Conservation (phyloP, 1,140 invertebrate species). For the Aleiodes sp. region DNA sequence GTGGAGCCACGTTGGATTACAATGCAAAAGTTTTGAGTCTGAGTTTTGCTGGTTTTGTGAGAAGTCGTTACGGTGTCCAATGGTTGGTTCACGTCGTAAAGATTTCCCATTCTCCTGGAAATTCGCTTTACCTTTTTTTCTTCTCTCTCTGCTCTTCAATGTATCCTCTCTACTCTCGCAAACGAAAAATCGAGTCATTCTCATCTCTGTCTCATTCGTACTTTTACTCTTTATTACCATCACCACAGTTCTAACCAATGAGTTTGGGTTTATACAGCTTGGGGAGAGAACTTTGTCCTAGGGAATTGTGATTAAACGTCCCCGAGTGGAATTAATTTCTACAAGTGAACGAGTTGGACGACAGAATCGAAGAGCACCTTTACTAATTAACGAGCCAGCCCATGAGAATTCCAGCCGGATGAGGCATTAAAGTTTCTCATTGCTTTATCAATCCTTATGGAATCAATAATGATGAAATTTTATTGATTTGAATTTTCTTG, state of each 20-base stretch:
- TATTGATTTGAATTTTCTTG: not conserved
- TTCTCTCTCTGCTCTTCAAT: not conserved
- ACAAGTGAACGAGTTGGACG: conserved; percentile 35
- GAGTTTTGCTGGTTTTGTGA: conserved; percentile 23
- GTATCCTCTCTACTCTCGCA: not conserved
- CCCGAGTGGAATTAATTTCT: conserved; percentile 40
- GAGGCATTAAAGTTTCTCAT: not conserved
- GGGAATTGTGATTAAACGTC: conserved; percentile 39
- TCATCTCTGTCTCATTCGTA: not conserved
- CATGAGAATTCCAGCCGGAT: conserved; percentile 5
- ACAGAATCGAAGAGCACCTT: conserved; percentile 12
- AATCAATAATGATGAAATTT: not conserved
- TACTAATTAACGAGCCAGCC: conserved; percentile 27
- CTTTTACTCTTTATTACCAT: not conserved
- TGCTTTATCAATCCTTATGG: not conserved
- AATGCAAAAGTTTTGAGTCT: conserved; percentile 50
- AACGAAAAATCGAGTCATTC: not conserved
- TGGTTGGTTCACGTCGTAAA: conserved; percentile 16
- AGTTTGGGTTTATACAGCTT: conserved; percentile 2
- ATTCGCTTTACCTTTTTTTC: not conserved
- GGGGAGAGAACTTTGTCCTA: not conserved
- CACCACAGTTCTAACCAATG: not conserved
- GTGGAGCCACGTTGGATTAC: conserved; percentile 40
- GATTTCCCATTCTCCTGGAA: conserved; percentile 2
- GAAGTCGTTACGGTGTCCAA: conserved; percentile 35